phyloP scores from a whole-genome alignment of 2,888 invertebrate genomes.

The Taphrorychus bicolor region DNA sequence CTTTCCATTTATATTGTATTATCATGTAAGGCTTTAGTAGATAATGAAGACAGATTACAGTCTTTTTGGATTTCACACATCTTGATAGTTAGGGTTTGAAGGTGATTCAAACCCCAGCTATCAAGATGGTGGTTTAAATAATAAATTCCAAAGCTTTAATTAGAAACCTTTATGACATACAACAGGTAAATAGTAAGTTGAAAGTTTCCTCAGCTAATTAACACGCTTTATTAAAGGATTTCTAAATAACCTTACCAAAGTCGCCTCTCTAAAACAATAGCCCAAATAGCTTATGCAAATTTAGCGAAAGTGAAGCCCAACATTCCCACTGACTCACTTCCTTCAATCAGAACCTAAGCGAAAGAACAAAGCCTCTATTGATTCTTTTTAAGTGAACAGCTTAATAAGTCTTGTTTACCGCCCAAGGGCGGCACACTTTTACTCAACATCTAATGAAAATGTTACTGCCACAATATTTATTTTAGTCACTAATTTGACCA shows the following conservation, averaged over 20 bases:
- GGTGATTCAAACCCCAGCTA: too few relatives aligned
- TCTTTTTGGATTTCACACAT: too few relatives aligned
- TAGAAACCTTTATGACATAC: too few relatives aligned
- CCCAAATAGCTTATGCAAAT: not conserved
- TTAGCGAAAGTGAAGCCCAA: not conserved
- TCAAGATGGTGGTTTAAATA: too few relatives aligned
- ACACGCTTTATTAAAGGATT: not conserved
- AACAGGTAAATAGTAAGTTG: too few relatives aligned
- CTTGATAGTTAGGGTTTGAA: too few relatives aligned
- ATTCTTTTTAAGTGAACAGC: conserved; percentile 5
- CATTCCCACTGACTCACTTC: not conserved
- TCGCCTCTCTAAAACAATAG: not conserved
- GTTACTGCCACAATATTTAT: conserved; percentile 5
- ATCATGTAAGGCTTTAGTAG: too few relatives aligned
- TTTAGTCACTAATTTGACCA: conserved; percentile 9
- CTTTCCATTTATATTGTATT: too few relatives aligned
- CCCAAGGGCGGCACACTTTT: conserved; percentile 1
- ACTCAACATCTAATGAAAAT: conserved; percentile 3
- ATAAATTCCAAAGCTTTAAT: too few relatives aligned
- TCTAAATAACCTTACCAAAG: not conserved
- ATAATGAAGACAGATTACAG: too few relatives aligned
- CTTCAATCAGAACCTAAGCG: not conserved
- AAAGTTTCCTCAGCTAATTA: not conserved
- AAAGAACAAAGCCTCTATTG: conserved; percentile 1
- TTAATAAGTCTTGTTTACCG: conserved; percentile 10